Evolutionary conservation across 2,888 invertebrate genomes (phyloP).

Genomic region (Maniola hyperantus): DNA sequence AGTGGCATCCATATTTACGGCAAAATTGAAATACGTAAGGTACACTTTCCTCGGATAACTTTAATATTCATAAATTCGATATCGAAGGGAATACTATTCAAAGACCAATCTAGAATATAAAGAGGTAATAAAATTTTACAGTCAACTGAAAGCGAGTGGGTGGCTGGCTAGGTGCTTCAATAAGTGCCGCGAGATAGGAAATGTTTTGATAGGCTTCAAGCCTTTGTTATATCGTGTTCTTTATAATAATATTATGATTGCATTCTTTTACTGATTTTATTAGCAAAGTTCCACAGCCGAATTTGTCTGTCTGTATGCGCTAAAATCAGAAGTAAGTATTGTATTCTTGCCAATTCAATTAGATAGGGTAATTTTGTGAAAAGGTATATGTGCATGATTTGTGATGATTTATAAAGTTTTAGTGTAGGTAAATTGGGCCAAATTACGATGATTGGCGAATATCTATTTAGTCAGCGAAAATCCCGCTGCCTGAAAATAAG

Average conservation of each 20-base stretch:
- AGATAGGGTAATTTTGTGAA: too few species aligned
- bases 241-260: neutral
- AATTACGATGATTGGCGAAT: too few species aligned
- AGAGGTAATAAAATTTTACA: constrained; percentile 26
- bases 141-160: constrained; percentile 16
- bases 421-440: too few species aligned
- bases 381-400: too few species aligned
- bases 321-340: too few species aligned
- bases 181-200: constrained; percentile 9
- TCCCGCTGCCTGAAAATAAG: too few species aligned
- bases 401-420: too few species aligned
- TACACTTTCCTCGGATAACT: neutral
- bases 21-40: neutral
- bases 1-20: neutral
- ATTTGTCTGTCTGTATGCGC: too few species aligned
- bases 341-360: too few species aligned
- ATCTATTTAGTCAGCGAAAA: too few species aligned
- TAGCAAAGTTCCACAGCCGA: too few species aligned
- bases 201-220: constrained; percentile 9
- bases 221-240: neutral
- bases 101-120: constrained; percentile 14
- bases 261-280: neutral
- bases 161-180: constrained; percentile 2
- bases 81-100: constrained; percentile 15
- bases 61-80: constrained; percentile 12